Percentiles rank a stretch among this genome's conserved stretches.
Evolutionary conservation across 2,797 vertebrate species (phyloP).

Genomic region (Intellagama lesueurii): DNA sequence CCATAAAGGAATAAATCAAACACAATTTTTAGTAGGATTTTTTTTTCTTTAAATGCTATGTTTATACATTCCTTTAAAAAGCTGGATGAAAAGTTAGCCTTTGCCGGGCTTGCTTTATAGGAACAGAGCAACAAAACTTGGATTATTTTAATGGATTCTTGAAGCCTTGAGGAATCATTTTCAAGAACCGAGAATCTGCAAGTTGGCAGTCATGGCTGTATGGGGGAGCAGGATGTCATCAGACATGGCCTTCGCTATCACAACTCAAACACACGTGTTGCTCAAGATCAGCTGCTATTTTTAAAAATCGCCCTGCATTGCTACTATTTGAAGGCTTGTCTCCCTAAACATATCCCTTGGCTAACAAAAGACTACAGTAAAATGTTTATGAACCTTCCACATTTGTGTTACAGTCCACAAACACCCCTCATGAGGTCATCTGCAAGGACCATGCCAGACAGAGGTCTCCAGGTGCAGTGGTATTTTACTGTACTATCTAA

Average conservation of each 20-base stretch:
- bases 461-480: not conserved
- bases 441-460: not conserved
- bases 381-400: conserved; percentile 7
- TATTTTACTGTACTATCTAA: not conserved
- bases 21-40: not conserved
- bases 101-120: conserved; percentile 23
- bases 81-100: not conserved
- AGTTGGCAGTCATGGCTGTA: conserved; percentile 11
- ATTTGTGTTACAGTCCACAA: conserved; percentile 11
- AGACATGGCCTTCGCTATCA: not conserved
- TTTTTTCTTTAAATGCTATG: not conserved
- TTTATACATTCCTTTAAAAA: not conserved
- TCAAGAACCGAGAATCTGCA: conserved; percentile 18
- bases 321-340: conserved; percentile 5
- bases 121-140: not conserved
- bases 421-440: not conserved
- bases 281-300: not conserved
- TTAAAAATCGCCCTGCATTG: conserved; percentile 27
- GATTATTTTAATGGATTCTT: conserved; percentile 24
- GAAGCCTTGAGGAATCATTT: conserved; percentile 20
- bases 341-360: not conserved
- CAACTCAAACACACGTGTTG: conserved; percentile 5
- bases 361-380: conserved; percentile 27
- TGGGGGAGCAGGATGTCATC: conserved; percentile 20
- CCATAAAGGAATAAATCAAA: not conserved